Evolutionary conservation across 1,140 invertebrate species (phyloP), one percentile per base, ranked within the genome.

Genomic region (Lordiphosa mommai): DNA sequence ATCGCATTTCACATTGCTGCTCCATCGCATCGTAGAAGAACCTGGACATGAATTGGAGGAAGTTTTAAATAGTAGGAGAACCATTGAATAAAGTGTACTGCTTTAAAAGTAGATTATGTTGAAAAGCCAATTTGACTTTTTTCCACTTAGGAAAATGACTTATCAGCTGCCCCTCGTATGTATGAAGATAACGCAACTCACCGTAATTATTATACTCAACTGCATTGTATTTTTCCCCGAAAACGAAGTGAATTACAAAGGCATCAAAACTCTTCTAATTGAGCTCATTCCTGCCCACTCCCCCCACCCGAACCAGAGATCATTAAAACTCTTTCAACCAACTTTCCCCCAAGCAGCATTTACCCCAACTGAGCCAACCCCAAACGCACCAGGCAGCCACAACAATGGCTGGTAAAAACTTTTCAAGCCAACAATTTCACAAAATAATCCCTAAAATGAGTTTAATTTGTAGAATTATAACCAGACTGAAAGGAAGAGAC

Each of bases 361-460:
- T 57, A 61, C 41, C 56, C 20, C 6, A 23, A 34, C 30, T 44
- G 57, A 17, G n/a, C 29, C 44, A 27, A 38, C 16, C 16, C 14
- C 10, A 16, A 41, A 16, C 30, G 14, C 23, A 10, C 14, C 44
- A 44, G 44, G 32, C 40, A 60, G 13, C 4, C 9, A 30, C 48
- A 65, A 79, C 67, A 68, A 76, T 76, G 55, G 61, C 59, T 48
- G 59, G 40, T 49, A 55, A 65, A 70, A 59, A 71, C 36, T 74
- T 74, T 60, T 43, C 57, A 49, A 76, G 60, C 76, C 79, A 84
- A 71, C 69, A 84, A 84, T 84, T 84, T 82, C 61, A 63, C 60
- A 86, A 82, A 82, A 86, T 86, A 86, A 86, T 86, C 74, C 82
- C 76, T 70, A 86, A 86, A 86, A 86, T 86, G 72, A 86, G 82